Base-by-base conservation (phyloP, 2,888 invertebrate genomes). In the Shargacucullia verbasci region DNA sequence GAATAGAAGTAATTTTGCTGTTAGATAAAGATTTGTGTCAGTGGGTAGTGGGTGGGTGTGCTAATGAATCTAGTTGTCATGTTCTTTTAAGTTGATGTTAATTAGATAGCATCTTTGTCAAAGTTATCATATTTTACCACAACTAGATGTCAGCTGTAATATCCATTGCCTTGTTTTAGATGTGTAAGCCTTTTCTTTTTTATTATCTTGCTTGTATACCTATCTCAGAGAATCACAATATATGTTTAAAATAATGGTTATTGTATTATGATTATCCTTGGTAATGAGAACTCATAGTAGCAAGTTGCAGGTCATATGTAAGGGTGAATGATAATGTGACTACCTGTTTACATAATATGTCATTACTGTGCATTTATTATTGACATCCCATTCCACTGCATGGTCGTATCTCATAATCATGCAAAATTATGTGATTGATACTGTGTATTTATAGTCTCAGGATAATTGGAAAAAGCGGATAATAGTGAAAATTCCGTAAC, bases 341-440 rank as follows among this genome's bases (percentile, higher is more conserved):
- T 77, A 68, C 72, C 72, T 72, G 68, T 75, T 78, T 78, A 75
- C 57, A 48, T 60, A 60, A 47, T 20, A 20, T 20, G 39, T 59
- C 27, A 45, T 59, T 55, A 45, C 20, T 48, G 40, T 33, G 55
- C 49, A 61, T 49, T 57, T 54, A 54, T 65, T 34, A 52, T 29
- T 63, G 52, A 50, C 27, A 5, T 56, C 9, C 35, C 37, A 48
- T 71, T 41, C 47, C 20, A 49, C 38, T 58, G 40, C 12, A 35
- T 52, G 33, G 44, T 62, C 54, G 41, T 67, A 78, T 75, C 60
- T 64, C 57, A 39, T 63, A 54, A 45, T 48, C 41, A 47, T 55
- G 54, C 25, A 35, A 35, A 48, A 47, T 41, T 39, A 53, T 0
- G 4, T 55, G 27, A 34, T 20, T 41, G 13, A 46, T 41, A 33